Conservation (phyloP, 2,888 invertebrate genomes). For the Sminthurinus aureus region DNA sequence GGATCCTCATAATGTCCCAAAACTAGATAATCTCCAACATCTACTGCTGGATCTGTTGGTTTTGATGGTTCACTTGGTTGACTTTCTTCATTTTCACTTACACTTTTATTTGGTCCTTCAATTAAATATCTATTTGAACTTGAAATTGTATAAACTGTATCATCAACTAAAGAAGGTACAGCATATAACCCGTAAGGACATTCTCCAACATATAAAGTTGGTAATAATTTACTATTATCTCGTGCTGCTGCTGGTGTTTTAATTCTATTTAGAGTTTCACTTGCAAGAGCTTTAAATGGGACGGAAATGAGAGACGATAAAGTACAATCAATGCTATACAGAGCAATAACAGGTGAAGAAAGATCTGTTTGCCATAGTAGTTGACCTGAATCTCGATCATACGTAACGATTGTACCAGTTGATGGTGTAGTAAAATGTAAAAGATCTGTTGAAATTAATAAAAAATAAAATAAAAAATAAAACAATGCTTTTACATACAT, state of each 20-base stretch:
- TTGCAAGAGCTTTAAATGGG: slow-evolving; percentile 89
- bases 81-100: background rate
- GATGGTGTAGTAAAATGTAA: slow-evolving; percentile 91
- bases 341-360: slow-evolving; percentile 88
- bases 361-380: slow-evolving; percentile 88
- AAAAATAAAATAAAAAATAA: slow-evolving; percentile 3
- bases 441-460: slow-evolving; percentile 71
- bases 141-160: slow-evolving; percentile 81
- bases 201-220: slow-evolving; percentile 92
- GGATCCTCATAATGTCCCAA: slow-evolving; percentile 53
- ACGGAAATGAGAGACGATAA: slow-evolving; percentile 75
- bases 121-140: slow-evolving; percentile 74
- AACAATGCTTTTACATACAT: too few relatives aligned
- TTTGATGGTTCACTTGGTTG: background rate
- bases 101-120: slow-evolving; percentile 72
- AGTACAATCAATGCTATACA: slow-evolving; percentile 79
- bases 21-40: slow-evolving; percentile 43
- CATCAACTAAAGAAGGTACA: slow-evolving; percentile 89
- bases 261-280: slow-evolving; percentile 73
- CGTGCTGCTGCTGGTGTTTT: slow-evolving; percentile 45
- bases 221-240: slow-evolving; percentile 68
- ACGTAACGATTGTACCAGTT: slow-evolving; percentile 83
- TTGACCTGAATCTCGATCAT: slow-evolving; percentile 81
- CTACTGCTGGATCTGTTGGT: background rate
- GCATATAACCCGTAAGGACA: slow-evolving; percentile 88